A percentile compares a stretch with the other conserved stretches of the same genome.
phyloP scores from a whole-genome alignment of 2,797 vertebrate species.

The Eremophila alpestris region DNA sequence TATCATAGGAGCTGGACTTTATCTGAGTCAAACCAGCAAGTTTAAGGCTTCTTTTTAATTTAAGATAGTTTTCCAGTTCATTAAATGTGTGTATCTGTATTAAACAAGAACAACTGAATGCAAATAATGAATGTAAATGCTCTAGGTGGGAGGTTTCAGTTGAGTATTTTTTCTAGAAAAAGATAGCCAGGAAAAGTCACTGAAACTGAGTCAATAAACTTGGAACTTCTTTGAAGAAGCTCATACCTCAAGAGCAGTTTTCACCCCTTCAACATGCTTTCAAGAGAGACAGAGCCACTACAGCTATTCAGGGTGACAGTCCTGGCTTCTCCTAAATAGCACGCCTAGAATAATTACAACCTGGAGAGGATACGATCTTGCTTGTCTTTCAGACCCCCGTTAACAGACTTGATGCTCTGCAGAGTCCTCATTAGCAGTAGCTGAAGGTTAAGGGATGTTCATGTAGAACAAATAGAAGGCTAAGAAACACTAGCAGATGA shows the following conservation, averaged over 20 bases:
- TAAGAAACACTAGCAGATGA: not conserved
- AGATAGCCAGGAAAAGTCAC: not conserved
- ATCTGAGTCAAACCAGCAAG: not conserved
- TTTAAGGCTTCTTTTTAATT: not conserved
- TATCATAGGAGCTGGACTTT: not conserved
- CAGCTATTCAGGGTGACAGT: not conserved
- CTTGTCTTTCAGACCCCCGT: not conserved
- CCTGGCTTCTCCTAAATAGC: not conserved
- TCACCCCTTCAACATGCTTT: not conserved
- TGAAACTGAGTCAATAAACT: not conserved
- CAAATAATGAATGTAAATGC: not conserved
- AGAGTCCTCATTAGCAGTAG: not conserved
- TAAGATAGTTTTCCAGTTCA: not conserved
- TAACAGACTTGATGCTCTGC: not conserved
- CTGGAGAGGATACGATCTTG: not conserved
- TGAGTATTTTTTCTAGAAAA: not conserved
- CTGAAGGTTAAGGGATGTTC: not conserved
- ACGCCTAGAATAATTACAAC: rapidly evolving
- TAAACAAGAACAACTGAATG: not conserved
- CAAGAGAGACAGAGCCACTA: not conserved
- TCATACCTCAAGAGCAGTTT: not conserved
- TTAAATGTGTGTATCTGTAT: not conserved
- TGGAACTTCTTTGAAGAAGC: not conserved
- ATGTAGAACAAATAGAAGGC: not conserved
- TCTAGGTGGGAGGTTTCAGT: not conserved